Conservation (phyloP, 2,113 vertebrate species). For the Sardina pilchardus region DNA sequence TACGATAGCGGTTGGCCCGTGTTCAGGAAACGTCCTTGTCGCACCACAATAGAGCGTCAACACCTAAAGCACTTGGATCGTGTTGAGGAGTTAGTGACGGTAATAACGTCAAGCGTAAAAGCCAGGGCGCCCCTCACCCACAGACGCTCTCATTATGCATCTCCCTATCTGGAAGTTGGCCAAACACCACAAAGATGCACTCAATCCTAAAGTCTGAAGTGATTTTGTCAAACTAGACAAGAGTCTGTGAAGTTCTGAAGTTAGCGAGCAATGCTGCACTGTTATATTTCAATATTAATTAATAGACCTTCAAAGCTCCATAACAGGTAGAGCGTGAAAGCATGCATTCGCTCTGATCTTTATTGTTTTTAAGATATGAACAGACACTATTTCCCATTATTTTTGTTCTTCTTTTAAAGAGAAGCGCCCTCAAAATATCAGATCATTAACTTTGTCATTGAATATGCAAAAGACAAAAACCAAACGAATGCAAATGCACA, state of each 20-base stretch:
- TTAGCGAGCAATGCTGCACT: background rate
- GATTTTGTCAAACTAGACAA: background rate
- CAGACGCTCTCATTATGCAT: background rate
- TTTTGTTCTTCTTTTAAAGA: constrained; percentile 31
- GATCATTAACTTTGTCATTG: constrained; percentile 46
- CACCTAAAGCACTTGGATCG: constrained; percentile 3
- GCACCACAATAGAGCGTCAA: background rate
- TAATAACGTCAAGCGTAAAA: constrained; percentile 14
- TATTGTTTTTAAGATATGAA: constrained; percentile 10
- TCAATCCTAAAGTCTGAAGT: background rate
- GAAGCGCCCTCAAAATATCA: constrained; percentile 24
- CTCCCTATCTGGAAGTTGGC: background rate
- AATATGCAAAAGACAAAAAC: constrained; percentile 55
- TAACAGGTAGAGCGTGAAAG: background rate
- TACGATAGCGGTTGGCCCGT: background rate
- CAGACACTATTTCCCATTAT: constrained; percentile 22
- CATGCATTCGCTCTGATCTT: background rate
- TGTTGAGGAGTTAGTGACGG: background rate
- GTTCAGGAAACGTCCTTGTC: constrained; percentile 5
- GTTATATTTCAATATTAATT: background rate
- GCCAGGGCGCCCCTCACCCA: background rate
- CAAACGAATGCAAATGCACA: constrained; percentile 63
- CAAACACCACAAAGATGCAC: background rate
- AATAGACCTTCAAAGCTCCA: background rate
- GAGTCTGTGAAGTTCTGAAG: background rate